Evolutionary conservation across 2,113 vertebrate species (phyloP).

Genomic region (Tachysurus vachellii): DNA sequence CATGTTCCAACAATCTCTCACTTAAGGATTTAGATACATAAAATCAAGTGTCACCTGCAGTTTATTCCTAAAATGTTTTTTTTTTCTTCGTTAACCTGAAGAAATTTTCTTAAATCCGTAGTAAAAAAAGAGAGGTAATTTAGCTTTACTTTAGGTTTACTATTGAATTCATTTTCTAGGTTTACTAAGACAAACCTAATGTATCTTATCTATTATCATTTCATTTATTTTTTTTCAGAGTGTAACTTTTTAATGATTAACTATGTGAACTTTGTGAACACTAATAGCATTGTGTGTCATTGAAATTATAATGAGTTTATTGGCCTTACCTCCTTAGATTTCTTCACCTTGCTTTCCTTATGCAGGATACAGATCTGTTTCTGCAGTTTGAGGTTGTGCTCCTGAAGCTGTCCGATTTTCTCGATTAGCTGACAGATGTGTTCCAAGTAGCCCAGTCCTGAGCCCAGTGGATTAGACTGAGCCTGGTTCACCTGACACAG

Average conservation of each 20-base stretch:
- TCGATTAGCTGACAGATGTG: conserved; percentile 87
- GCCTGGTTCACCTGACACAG: conserved; percentile 73
- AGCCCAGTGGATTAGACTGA: conserved; percentile 67
- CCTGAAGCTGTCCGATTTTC: conserved; percentile 86
- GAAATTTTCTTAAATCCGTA: not conserved
- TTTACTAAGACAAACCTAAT: not conserved
- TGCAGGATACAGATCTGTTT: conserved; percentile 79
- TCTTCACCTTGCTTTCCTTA: conserved; percentile 72
- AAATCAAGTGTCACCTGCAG: not conserved
- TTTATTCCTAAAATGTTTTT: not conserved
- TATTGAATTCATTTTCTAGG: not conserved
- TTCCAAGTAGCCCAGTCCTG: conserved; percentile 83
- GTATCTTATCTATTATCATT: not conserved
- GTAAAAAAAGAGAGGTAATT: not conserved
- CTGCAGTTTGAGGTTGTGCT: conserved; percentile 80
- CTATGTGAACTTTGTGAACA: not conserved
- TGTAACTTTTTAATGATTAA: not conserved
- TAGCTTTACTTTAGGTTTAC: not conserved
- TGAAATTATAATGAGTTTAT: not conserved
- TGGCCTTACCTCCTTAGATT: conserved; percentile 77
- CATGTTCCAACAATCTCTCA: conserved; percentile 26
- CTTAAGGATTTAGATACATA: not conserved
- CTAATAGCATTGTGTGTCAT: too few species aligned
- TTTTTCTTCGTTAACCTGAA: not conserved
- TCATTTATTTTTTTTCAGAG: not conserved